Evolutionary conservation across 2,888 invertebrate species (phyloP), one percentile per base, ranked within the genome.

Genomic region (Drosophila falleni): DNA sequence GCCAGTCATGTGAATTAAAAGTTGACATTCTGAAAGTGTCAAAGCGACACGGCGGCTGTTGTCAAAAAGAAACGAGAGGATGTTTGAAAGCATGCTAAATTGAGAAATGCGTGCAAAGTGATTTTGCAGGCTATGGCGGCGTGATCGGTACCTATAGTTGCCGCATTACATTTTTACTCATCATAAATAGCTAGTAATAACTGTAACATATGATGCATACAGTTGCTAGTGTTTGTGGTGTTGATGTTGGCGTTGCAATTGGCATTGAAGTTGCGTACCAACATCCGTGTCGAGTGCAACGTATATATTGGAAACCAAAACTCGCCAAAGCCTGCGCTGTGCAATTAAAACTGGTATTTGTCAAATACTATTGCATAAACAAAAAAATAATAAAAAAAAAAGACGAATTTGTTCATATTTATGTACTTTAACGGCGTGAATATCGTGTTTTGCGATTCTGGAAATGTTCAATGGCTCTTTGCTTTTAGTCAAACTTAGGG

Each of bases 81-180:
- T 91, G 90, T 91, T 90, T 90, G 88, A 89, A 86, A 81, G 81
- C 81, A 91, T 90, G 91, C 91, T 89, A 90, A 91, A 91, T 91
- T 91, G 91, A 82, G 85, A 87, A 90, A 90, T 91, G 91, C 91
- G 90, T 91, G 90, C 90, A 89, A 89, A 90, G 85, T 19, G 35
- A 35, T 19, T 16, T 44, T 37, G 35, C 33, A 16, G 16, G 44
- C 26, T n/a, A 41, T 37, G 33, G n/a, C n/a, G n/a, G 23, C 26
- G 37, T n/a, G 26, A n/a, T 37, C 26, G 72, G 65, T 50, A 23
- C 2, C 23, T 23, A 23, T 23, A 50, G 70, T 71, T 72, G 76
- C 68, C 78, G 75, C 81, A 69, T 47, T 74, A 50, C 56, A 75
- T 75, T 69, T 53, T 39, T n/a, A n/a, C n/a, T n/a, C n/a, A n/a